Conservation (phyloP, 2,113 vertebrate genomes). For the Chaetura pelagica region DNA sequence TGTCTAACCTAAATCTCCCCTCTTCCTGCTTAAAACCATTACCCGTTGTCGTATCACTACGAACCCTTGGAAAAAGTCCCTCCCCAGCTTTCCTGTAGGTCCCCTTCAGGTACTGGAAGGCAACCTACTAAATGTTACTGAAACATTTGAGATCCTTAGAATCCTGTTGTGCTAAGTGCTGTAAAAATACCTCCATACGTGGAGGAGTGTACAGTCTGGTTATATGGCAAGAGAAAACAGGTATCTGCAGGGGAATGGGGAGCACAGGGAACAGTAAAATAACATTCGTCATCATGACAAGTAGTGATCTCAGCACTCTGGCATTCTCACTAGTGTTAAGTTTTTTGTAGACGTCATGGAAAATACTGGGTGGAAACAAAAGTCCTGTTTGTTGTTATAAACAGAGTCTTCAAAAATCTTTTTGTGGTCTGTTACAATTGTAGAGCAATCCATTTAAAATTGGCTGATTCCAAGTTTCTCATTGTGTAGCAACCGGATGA, state of each 20-base stretch:
- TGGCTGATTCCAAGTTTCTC: conserved; percentile 20
- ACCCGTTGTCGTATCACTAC: no score
- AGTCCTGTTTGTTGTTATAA: conserved; percentile 21
- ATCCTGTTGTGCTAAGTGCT: not conserved
- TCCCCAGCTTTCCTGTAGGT: no score
- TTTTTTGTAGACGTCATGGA: conserved; percentile 32
- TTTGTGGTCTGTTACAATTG: conserved; percentile 38
- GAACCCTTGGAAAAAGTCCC: no score
- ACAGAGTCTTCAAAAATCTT: not conserved
- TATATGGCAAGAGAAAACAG: not conserved
- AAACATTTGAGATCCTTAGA: not conserved
- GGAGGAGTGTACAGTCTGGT: not conserved
- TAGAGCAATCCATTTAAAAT: conserved; percentile 6
- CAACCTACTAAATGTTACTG: not conserved
- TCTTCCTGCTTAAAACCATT: no score
- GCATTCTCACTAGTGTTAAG: not conserved
- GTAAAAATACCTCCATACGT: no score
- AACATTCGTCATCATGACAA: not conserved
- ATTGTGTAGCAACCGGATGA: not conserved
- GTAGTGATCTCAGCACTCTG: conserved; percentile 19
- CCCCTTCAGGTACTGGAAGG: no score
- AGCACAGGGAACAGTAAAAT: not conserved
- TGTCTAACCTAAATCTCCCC: no score
- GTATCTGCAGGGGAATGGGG: not conserved
- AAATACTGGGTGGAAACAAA: conserved; percentile 40